Evolutionary conservation across 2,888 invertebrate genomes (phyloP), one percentile per base, ranked within the genome.

Genomic region (Cyclophora punctaria): DNA sequence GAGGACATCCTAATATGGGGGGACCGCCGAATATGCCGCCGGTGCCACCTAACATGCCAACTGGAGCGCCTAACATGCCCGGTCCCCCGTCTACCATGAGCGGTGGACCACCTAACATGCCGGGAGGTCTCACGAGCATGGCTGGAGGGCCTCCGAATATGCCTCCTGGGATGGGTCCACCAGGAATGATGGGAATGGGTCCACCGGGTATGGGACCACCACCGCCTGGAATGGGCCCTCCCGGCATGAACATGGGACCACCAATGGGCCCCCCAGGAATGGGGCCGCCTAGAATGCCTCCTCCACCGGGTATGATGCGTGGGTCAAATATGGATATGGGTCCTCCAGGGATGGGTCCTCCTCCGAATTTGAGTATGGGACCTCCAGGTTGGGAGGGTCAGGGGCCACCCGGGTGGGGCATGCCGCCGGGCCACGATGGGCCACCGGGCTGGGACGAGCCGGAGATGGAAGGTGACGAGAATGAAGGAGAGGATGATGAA

Each of bases 381-480:
- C 69, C 75, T 40, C 44, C 44, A 2, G 44, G 44, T 4, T 86
- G 85, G 80, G 83, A 85, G 20, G 68, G 69, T 1, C 81, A 79
- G 49, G 81, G 78, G 0, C 80, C 83, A 1, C 79, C 78, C 34
- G 69, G 73, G 2, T 78, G 78, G 78, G 75, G 68, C 0, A 66
- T 63, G 34, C 74, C 66, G 20, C 20, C 4, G 37, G 63, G 61
- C 1, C 64, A 66, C 6, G 71, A 78, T 46, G 78, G 75, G 0
- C 75, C 77, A 3, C 80, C 83, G 2, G 84, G 85, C 0, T 87
- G 87, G 87, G 86, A 87, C 53, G 86, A 87, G n/a, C 77, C 75
- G 34, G 78, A 70, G n/a, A 80, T 80, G 42, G 80, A 83, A 4
- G 74, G 63, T 37, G 44, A 47, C 3, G 34, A 47, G 7, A 47